Evolutionary conservation across 1,140 invertebrate genomes (phyloP).

Genomic region (Sinonovacula constricta): DNA sequence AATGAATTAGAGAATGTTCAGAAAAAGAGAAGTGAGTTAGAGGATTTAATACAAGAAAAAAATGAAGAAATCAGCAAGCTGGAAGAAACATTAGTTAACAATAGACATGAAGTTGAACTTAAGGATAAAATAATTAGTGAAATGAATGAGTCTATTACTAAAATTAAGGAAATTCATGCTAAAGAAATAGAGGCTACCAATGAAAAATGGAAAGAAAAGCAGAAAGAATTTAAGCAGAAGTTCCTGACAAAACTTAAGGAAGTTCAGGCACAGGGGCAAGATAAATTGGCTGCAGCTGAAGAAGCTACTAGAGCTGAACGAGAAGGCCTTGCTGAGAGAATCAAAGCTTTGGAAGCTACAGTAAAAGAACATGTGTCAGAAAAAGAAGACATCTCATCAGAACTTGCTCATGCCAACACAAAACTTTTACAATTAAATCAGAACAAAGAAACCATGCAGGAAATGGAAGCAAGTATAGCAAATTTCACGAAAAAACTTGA

Average conservation of each 20-base stretch:
- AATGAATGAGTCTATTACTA: neutral
- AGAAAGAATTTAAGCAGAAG: slow-evolving; percentile 72
- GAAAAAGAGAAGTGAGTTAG: too few relatives aligned
- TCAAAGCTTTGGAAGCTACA: slow-evolving; percentile 39
- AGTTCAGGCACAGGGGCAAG: slow-evolving; percentile 59
- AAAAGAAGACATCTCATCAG: slow-evolving; percentile 66
- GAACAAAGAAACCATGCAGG: slow-evolving; percentile 62
- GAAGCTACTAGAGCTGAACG: slow-evolving; percentile 48
- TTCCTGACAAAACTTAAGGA: slow-evolving; percentile 66
- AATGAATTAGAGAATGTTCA: neutral
- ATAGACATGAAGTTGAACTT: neutral
- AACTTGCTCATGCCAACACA: slow-evolving; percentile 70
- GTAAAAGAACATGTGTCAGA: slow-evolving; percentile 46
- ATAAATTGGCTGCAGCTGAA: slow-evolving; percentile 52
- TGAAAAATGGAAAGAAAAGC: slow-evolving; percentile 66
- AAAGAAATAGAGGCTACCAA: slow-evolving; percentile 68
- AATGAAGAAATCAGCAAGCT: neutral
- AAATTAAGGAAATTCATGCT: slow-evolving; percentile 53
- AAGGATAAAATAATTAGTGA: neutral
- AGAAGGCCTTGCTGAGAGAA: slow-evolving; percentile 37
- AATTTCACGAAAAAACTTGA: slow-evolving; percentile 51
- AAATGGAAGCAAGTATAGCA: slow-evolving; percentile 65
- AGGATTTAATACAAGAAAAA: too few relatives aligned
- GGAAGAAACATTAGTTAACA: neutral
- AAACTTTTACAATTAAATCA: slow-evolving; percentile 69